Evolutionary conservation across 1,140 invertebrate species (phyloP).

Genomic region (Lamellibrachia luymesi): DNA sequence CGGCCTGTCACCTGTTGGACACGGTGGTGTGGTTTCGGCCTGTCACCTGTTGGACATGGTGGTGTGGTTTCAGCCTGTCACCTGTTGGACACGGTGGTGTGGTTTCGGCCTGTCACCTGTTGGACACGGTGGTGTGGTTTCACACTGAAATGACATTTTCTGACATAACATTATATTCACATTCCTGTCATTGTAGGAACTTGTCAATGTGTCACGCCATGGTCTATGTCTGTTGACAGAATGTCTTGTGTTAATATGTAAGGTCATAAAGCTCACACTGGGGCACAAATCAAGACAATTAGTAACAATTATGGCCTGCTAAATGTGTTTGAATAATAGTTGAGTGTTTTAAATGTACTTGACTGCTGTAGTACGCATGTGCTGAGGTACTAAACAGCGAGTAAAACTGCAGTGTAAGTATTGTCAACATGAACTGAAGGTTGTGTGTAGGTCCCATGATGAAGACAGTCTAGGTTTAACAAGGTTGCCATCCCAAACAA

Average conservation of each 20-base stretch:
- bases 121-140: too few species aligned
- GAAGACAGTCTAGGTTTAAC: too few species aligned
- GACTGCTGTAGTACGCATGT: not conserved
- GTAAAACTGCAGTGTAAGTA: not conserved
- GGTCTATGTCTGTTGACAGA: not conserved
- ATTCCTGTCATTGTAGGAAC: not conserved
- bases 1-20: too few species aligned
- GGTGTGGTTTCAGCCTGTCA: too few species aligned
- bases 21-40: too few species aligned
- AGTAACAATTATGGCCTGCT: not conserved
- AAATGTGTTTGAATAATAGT: not conserved
- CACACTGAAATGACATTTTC: too few species aligned
- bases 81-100: too few species aligned
- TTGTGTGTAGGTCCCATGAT: not conserved
- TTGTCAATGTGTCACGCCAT: not conserved
- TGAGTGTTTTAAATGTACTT: not conserved
- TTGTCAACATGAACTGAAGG: not conserved
- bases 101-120: too few species aligned
- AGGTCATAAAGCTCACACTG: not conserved
- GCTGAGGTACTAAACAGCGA: not conserved
- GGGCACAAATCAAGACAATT: not conserved
- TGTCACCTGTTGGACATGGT: too few species aligned
- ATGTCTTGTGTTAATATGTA: not conserved
- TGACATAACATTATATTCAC: too few species aligned
- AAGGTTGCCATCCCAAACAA: too few species aligned